Conservation (phyloP, 2,113 vertebrate genomes). For the Osmerus eperlanus region DNA sequence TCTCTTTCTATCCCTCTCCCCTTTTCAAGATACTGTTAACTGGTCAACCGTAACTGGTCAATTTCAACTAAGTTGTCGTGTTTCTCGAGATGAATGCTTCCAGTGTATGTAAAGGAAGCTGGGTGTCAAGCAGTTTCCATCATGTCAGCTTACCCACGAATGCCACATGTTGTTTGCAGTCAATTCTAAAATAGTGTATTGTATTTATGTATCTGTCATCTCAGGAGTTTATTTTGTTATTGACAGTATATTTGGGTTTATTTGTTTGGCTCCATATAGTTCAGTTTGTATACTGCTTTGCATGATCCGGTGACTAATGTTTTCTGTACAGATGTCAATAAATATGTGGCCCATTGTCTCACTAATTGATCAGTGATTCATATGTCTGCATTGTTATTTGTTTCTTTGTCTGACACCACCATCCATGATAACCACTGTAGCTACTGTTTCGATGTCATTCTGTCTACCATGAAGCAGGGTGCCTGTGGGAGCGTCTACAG, state of each 20-base stretch:
- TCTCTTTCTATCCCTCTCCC: background rate
- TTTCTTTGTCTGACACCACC: conserved; percentile 13
- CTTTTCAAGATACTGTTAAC: conserved; percentile 50
- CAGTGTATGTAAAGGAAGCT: conserved; percentile 42
- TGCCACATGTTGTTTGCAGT: conserved; percentile 55
- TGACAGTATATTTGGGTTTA: conserved; percentile 60
- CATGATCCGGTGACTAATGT: conserved; percentile 72
- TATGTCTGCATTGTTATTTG: conserved; percentile 12
- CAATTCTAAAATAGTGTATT: conserved; percentile 56
- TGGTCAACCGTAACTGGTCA: conserved; percentile 28
- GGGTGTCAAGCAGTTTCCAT: conserved; percentile 36
- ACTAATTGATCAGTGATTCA: conserved; percentile 47
- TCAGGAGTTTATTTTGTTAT: conserved; percentile 73
- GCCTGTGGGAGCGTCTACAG: background rate
- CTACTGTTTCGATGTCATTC: background rate
- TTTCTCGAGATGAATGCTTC: conserved; percentile 44
- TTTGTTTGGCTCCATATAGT: conserved; percentile 68
- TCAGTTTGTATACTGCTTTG: conserved; percentile 73
- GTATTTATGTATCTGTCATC: conserved; percentile 62
- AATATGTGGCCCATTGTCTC: conserved; percentile 72
- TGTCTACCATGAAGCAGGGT: too few relatives aligned
- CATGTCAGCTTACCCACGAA: conserved; percentile 52
- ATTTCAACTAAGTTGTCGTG: conserved; percentile 45
- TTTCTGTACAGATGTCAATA: conserved; percentile 72
- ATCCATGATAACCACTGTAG: background rate